A percentile compares a stretch with the other conserved stretches of the same genome.
phyloP scores from a whole-genome alignment of 2,888 invertebrate species.

The Malachius bipustulatus region DNA sequence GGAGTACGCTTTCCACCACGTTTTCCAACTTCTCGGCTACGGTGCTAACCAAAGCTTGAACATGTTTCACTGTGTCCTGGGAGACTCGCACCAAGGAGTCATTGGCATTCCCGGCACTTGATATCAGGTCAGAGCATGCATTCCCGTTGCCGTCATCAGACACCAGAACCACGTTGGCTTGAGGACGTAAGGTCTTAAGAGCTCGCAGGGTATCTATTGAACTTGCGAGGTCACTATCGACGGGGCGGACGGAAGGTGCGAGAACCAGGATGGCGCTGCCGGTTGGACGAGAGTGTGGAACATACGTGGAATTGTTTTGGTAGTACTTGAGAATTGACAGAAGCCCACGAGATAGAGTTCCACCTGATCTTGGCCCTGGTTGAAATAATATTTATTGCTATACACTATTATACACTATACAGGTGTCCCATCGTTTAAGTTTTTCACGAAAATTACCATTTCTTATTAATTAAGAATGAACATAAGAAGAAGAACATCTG shows the following conservation, averaged over 20 bases:
- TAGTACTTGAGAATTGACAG: slow-evolving; percentile 39
- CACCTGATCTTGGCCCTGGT: too few species aligned
- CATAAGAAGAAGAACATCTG: too few species aligned
- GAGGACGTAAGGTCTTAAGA: slow-evolving; percentile 40
- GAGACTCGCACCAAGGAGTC: too few species aligned
- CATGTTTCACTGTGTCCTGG: slow-evolving; percentile 22
- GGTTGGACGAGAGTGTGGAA: slow-evolving; percentile 29
- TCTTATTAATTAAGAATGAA: too few species aligned
- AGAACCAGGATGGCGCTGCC: slow-evolving; percentile 43
- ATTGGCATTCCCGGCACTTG: too few species aligned
- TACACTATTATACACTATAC: too few species aligned
- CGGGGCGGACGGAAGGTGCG: slow-evolving; percentile 40
- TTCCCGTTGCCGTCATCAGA: too few species aligned
- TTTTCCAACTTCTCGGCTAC: slow-evolving; percentile 26
- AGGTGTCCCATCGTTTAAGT: too few species aligned
- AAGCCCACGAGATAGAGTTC: too few species aligned
- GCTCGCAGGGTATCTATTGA: slow-evolving; percentile 37
- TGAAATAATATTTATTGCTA: too few species aligned
- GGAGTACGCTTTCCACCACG: slow-evolving; percentile 30
- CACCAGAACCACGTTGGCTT: slow-evolving; percentile 41
- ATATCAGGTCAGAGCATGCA: too few species aligned
- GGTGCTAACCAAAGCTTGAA: slow-evolving; percentile 23
- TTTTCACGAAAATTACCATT: too few species aligned
- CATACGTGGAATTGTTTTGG: slow-evolving; percentile 38
- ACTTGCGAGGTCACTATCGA: slow-evolving; percentile 36